Base-by-base conservation (phyloP, 1,140 invertebrate genomes). In the Anastrepha ludens region DNA sequence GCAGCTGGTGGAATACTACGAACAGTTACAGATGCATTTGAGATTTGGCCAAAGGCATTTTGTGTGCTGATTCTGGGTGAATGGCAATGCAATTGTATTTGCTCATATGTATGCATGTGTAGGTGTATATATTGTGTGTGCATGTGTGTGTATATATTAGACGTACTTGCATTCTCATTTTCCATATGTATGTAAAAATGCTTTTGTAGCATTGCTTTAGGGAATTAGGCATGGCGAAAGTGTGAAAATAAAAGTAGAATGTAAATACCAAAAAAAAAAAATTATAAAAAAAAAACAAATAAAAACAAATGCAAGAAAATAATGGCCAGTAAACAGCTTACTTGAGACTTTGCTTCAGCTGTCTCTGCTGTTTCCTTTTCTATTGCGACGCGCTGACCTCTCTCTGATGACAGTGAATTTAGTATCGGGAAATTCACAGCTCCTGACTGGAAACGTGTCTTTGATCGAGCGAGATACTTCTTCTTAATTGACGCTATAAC, bases 171-270 rank as follows among this genome's bases (percentile, higher is more conserved):
- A 55, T 11, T 55, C 50, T 55, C 6, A 55, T 55, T 55, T 0
- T 58, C 8, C 20, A n/a, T 55, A 11, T 47, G 44, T 74, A 41
- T 70, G 39, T 70, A 17, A 8, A 39, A 29, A n/a, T 81, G 74
- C n/a, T 81, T 81, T 81, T 81, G 47, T 58, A 20, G 74, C 74
- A 55, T 58, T 29, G 44, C 74, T 81, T 81, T 55, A 17, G 74
- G 74, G 74, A 74, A 58, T 81, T 81, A 81, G 47, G 74, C 74
- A 55, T 81, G 74, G 74, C 44, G n/a, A 81, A 81, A 55, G 44
- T 81, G 74, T 58, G 74, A 81, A 81, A 81, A 81, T 50, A 81
- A 81, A 81, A 55, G 47, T n/a, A 11, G 50, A n/a, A 81, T 55
- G 47, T 81, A 81, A 81, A 81, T 81, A 81, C 20, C 13, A 62